These are phyloP conservation scores for Dryobates pubescens DNA, from an alignment of 2,797 vertebrate species.

Conservation along the genomic window DNA sequence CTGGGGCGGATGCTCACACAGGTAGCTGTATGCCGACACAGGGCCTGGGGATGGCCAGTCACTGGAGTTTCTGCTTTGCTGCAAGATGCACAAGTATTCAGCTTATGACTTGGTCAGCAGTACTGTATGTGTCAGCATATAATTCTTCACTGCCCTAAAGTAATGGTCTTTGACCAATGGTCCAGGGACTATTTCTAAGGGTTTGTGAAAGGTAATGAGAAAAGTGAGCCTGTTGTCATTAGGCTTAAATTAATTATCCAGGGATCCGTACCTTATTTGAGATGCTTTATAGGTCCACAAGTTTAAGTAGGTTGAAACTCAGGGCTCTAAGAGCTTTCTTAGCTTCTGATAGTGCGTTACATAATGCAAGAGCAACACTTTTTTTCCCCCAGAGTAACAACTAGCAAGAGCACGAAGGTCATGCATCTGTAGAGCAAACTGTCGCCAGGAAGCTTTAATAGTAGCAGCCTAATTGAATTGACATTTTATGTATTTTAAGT, in stretches of 20 bases:
- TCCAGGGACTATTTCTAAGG: background rate
- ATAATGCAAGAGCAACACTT: background rate
- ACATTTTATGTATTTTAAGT: slow-evolving; percentile 1
- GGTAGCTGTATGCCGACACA: background rate
- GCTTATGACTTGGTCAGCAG: slow-evolving; percentile 8
- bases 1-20: background rate
- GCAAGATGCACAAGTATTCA: background rate
- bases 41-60: background rate
- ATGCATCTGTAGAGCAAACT: background rate
- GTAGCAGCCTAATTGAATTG: slow-evolving; percentile 4
- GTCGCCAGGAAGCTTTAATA: background rate
- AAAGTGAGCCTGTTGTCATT: slow-evolving; percentile 28
- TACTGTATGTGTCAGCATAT: slow-evolving; percentile 16
- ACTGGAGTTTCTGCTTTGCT: background rate
- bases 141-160: slow-evolving; percentile 13
- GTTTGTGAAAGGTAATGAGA: slow-evolving; percentile 36
- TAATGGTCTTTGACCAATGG: slow-evolving; percentile 39
- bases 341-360: background rate
- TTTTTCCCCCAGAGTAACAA: background rate
- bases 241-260: slow-evolving; percentile 34
- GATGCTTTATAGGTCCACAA: background rate
- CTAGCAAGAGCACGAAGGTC: background rate
- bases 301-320: slow-evolving; percentile 13
- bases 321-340: background rate
- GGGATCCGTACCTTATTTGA: background rate